phyloP scores from a whole-genome alignment of 2,113 vertebrate genomes.

The Caretta caretta region DNA sequence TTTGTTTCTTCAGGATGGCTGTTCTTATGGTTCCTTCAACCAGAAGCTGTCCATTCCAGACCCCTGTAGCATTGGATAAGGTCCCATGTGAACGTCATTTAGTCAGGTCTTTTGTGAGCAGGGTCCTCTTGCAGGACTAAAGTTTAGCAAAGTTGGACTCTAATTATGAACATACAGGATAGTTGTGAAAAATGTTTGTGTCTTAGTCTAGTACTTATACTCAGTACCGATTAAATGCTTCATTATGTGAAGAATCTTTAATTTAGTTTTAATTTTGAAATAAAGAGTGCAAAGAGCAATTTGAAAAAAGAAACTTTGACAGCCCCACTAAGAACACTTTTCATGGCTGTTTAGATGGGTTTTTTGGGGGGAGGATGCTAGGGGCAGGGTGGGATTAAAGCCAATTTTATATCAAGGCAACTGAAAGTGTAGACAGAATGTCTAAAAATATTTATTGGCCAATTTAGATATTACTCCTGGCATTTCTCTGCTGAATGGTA shows the following conservation, averaged over 20 bases:
- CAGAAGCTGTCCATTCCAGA: neutral
- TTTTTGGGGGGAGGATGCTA: neutral
- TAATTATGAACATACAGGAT: neutral
- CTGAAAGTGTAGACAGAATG: conserved; percentile 65
- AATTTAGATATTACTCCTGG: conserved; percentile 57
- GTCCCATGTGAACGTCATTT: accelerated
- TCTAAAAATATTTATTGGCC: conserved; percentile 63
- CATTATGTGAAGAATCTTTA: conserved; percentile 10
- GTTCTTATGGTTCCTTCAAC: neutral
- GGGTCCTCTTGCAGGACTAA: accelerated
- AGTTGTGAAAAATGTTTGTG: neutral
- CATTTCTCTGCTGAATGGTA: neutral
- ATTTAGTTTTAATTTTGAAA: conserved; percentile 14
- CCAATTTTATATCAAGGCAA: conserved; percentile 31
- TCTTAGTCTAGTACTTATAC: neutral
- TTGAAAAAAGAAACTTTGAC: conserved; percentile 11
- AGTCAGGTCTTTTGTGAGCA: neutral
- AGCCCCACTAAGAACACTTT: conserved; percentile 26
- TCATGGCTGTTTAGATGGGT: conserved; percentile 48
- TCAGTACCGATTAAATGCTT: neutral
- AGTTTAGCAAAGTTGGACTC: accelerated
- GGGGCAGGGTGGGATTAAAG: neutral
- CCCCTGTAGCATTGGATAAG: neutral
- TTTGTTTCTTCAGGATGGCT: accelerated
- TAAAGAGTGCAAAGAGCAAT: conserved; percentile 19